Percentiles rank a stretch among this genome's conserved stretches.
phyloP scores from a whole-genome alignment of 2,113 vertebrate species.

The Neotoma lepida region DNA sequence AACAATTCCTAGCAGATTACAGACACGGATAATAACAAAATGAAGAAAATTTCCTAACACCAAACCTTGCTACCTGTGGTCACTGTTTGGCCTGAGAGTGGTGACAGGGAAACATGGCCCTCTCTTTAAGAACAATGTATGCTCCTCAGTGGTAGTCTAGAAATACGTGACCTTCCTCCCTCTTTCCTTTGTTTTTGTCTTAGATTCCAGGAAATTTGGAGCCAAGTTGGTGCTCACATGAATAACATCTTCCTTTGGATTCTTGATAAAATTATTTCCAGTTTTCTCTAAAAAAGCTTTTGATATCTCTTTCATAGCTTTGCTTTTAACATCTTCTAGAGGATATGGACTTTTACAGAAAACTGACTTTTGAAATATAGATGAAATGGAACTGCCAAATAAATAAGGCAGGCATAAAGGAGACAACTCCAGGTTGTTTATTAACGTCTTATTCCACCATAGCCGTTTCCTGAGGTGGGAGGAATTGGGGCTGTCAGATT shows the following conservation, averaged over 20 bases:
- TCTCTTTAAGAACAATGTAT: neutral
- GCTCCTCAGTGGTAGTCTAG: neutral
- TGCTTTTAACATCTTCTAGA: constrained; percentile 35
- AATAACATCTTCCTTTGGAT: constrained; percentile 15
- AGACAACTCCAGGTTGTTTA: constrained; percentile 57
- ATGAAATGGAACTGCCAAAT: constrained; percentile 32
- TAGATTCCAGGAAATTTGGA: constrained; percentile 44
- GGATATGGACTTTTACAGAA: constrained; percentile 24
- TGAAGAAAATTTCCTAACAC: neutral
- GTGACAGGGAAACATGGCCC: neutral
- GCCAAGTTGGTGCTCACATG: neutral
- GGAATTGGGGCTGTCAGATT: constrained; percentile 69
- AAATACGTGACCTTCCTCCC: neutral
- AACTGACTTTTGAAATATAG: constrained; percentile 54
- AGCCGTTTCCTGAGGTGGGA: constrained; percentile 37
- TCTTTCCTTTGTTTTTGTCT: neutral
- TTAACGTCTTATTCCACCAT: constrained; percentile 57
- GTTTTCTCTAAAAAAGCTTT: constrained; percentile 22
- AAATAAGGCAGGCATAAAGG: constrained; percentile 58
- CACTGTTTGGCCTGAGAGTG: neutral
- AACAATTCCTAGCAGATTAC: neutral
- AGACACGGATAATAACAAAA: neutral
- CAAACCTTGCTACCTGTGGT: neutral
- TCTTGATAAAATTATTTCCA: constrained; percentile 25
- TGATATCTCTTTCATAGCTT: constrained; percentile 36